These are phyloP conservation scores for Trichomycterus rosablanca DNA, from an alignment of 2,113 vertebrate species.

Conservation along the genomic window DNA sequence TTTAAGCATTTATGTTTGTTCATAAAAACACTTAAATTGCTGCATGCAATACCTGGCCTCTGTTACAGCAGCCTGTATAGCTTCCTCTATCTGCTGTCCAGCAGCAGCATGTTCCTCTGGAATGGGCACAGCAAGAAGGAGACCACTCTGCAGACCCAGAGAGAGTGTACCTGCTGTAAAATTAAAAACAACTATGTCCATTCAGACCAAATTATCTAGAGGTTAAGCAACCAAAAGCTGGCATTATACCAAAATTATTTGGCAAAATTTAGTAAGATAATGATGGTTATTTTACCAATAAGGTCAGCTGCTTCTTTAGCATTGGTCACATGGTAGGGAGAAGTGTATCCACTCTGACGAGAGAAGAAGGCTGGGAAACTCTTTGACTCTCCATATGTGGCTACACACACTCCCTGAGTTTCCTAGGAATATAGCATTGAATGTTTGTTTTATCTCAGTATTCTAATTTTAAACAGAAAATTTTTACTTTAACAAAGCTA, in stretches of 20 bases:
- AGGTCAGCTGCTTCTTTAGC: constrained; percentile 78
- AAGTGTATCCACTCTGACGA: constrained; percentile 73
- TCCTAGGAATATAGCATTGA: constrained; percentile 63
- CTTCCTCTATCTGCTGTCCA: constrained; percentile 72
- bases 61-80: constrained; percentile 69
- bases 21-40: too few species aligned
- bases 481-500: too few species aligned
- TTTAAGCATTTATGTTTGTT: too few species aligned
- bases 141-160: constrained; percentile 73
- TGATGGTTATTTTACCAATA: constrained; percentile 65
- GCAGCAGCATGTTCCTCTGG: constrained; percentile 68
- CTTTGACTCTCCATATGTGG: constrained; percentile 74
- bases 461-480: too few species aligned
- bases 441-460: too few species aligned
- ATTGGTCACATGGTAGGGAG: constrained; percentile 68
- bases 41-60: constrained; percentile 69
- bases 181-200: constrained; percentile 12
- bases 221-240: too few species aligned
- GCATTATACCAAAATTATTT: background rate
- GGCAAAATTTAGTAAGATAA: background rate
- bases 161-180: constrained; percentile 61
- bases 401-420: constrained; percentile 84
- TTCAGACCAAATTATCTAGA: background rate
- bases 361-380: constrained; percentile 86
- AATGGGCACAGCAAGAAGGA: constrained; percentile 82